Conservation (phyloP, 2,113 vertebrate genomes). For the Eublepharis macularius region DNA sequence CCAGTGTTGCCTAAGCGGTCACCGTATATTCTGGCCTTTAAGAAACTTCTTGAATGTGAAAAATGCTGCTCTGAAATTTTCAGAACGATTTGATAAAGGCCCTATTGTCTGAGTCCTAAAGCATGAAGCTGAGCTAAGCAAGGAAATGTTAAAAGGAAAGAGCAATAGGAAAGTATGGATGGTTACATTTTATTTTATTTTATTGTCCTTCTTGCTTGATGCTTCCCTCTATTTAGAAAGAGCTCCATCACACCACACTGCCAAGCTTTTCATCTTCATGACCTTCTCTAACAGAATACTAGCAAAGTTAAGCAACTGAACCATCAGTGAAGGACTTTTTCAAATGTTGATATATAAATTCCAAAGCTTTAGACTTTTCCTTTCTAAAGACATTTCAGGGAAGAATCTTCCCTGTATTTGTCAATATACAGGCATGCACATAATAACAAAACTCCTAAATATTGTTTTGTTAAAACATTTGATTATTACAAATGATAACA, state of each 20-base stretch:
- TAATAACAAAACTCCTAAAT: background rate
- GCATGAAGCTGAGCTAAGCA: background rate
- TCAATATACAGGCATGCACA: background rate
- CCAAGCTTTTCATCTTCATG: slow-evolving; percentile 44
- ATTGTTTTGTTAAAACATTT: slow-evolving; percentile 1
- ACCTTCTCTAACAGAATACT: slow-evolving; percentile 31
- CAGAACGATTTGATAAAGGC: slow-evolving; percentile 28
- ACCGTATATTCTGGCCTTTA: background rate
- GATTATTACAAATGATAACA: background rate
- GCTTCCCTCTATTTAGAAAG: background rate
- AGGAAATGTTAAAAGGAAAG: slow-evolving; percentile 13
- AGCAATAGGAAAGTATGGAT: background rate
- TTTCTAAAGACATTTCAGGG: slow-evolving; percentile 11
- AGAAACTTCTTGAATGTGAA: slow-evolving; percentile 7
- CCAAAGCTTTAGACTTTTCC: background rate
- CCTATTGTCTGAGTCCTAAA: slow-evolving; percentile 39
- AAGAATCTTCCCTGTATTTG: background rate
- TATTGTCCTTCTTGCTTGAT: background rate
- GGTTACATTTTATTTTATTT: slow-evolving; percentile 35
- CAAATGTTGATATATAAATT: slow-evolving; percentile 35
- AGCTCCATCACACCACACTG: background rate
- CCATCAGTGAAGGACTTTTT: slow-evolving; percentile 14
- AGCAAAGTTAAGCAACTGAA: slow-evolving; percentile 25
- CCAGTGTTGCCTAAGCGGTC: background rate
- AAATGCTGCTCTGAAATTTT: slow-evolving; percentile 3